Evolutionary conservation across 2,797 vertebrate genomes (phyloP).

Genomic region (Lagocephalus sceleratus): DNA sequence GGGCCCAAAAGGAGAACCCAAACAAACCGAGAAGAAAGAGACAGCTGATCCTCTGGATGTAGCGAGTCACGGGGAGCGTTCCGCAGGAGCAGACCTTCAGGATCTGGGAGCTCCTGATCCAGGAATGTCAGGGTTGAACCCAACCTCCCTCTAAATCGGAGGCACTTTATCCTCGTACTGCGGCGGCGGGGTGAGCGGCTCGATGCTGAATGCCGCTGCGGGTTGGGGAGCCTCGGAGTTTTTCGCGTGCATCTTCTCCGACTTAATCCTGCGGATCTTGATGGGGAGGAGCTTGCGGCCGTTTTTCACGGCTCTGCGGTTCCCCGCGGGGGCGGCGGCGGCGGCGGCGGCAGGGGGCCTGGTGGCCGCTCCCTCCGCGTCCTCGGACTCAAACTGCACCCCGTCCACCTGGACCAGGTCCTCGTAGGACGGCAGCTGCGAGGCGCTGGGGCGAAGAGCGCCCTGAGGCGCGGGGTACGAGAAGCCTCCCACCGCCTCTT

Average conservation of each 20-base stretch:
- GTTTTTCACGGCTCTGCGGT: conserved; percentile 69
- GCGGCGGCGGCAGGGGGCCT: neutral
- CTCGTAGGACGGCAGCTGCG: conserved; percentile 91
- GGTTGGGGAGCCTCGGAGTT: conserved; percentile 66
- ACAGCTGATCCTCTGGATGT: too few species aligned
- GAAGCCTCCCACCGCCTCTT: conserved; percentile 86
- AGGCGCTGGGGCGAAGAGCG: conserved; percentile 71
- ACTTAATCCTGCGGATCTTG: conserved; percentile 90
- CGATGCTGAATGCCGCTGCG: conserved; percentile 75
- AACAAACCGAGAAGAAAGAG: too few species aligned
- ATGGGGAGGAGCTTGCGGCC: conserved; percentile 83
- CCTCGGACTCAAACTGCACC: conserved; percentile 64
- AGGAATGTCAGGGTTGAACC: conserved; percentile 30
- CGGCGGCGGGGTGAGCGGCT: conserved; percentile 91
- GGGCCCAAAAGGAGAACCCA: too few species aligned
- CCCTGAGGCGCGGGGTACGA: conserved; percentile 72
- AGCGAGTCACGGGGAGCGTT: too few species aligned
- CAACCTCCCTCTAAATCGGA: conserved; percentile 38
- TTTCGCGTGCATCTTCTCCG: conserved; percentile 88
- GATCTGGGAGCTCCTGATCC: neutral
- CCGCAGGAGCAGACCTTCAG: too few species aligned
- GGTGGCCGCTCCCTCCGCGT: conserved; percentile 11
- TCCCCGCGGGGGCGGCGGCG: conserved; percentile 20
- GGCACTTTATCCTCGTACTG: conserved; percentile 84
- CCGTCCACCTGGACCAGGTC: conserved; percentile 78